These are phyloP conservation scores for Prochilodus magdalenae DNA, from an alignment of 2,113 vertebrate genomes.

Conservation along the genomic window DNA sequence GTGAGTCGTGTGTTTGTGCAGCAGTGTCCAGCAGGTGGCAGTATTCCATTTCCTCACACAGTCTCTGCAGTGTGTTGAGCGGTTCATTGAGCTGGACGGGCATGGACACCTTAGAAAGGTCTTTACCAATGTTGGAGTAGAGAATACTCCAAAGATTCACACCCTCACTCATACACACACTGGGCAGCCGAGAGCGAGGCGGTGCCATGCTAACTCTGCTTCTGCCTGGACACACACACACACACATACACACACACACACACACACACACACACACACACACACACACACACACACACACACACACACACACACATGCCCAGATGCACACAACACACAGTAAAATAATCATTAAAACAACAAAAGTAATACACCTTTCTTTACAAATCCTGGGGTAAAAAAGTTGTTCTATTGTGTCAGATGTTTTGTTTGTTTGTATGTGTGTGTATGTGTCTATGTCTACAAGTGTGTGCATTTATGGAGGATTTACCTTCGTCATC, in stretches of 20 bases:
- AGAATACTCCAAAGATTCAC: conserved; percentile 91
- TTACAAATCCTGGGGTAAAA: no score
- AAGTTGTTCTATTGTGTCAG: no score
- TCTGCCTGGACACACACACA: conserved; percentile 66
- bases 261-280: background rate
- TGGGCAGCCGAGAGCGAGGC: conserved; percentile 30
- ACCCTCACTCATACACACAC: conserved; percentile 31
- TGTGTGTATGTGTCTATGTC: no score
- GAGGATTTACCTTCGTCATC: conserved; percentile 78
- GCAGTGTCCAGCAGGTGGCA: conserved; percentile 92
- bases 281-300: background rate
- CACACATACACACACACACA: background rate
- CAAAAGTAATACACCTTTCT: no score
- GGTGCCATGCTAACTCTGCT: conserved; percentile 70
- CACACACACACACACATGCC: background rate
- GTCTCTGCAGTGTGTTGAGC: conserved; percentile 91
- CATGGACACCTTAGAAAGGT: conserved; percentile 97
- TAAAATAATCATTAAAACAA: background rate
- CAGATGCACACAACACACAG: background rate
- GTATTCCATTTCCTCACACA: conserved; percentile 98
- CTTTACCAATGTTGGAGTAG: conserved; percentile 96
- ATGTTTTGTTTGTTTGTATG: no score
- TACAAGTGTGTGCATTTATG: background rate
- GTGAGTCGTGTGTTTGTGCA: conserved; percentile 74
- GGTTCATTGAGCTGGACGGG: conserved; percentile 96